phyloP scores from a whole-genome alignment of 2,797 vertebrate species.

The Amblyopsis hoosieri region DNA sequence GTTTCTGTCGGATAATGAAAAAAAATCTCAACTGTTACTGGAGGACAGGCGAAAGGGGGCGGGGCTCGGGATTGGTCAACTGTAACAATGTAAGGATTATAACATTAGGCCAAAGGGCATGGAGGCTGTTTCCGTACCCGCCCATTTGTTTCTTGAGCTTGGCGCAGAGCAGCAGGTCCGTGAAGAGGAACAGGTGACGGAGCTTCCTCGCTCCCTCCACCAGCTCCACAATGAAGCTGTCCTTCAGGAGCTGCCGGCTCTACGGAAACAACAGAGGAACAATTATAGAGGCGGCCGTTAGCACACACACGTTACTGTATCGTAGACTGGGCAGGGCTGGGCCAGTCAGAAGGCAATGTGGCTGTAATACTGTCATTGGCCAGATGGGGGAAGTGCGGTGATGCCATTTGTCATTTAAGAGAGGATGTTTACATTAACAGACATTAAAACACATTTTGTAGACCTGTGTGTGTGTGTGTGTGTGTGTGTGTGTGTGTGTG shows the following conservation, averaged over 20 bases:
- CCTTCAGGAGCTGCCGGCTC: constrained; percentile 95
- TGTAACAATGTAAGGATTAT: too few species aligned
- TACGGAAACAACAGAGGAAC: constrained; percentile 46
- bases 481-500: too few species aligned
- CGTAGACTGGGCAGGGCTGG: background rate
- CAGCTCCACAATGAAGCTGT: constrained; percentile 98
- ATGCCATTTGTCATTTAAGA: constrained; percentile 34
- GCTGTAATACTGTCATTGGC: constrained; percentile 38
- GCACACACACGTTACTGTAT: background rate
- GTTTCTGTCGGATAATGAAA: too few species aligned
- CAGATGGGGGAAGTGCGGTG: constrained; percentile 68
- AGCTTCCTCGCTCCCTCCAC: constrained; percentile 97
- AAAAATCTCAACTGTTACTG: too few species aligned
- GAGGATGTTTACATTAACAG: constrained; percentile 11
- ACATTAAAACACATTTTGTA: background rate
- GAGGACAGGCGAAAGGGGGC: too few species aligned
- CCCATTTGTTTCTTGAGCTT: constrained; percentile 98
- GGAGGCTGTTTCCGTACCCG: constrained; percentile 79
- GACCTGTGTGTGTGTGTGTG: too few species aligned
- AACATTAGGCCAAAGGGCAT: too few species aligned
- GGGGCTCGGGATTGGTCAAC: too few species aligned
- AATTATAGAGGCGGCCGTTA: background rate
- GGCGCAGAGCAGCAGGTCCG: constrained; percentile 94
- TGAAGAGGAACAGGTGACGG: constrained; percentile 96
- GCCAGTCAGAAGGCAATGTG: background rate